Base-by-base conservation (phyloP, 2,797 vertebrate species). In the Rousettus madagascariensis region DNA sequence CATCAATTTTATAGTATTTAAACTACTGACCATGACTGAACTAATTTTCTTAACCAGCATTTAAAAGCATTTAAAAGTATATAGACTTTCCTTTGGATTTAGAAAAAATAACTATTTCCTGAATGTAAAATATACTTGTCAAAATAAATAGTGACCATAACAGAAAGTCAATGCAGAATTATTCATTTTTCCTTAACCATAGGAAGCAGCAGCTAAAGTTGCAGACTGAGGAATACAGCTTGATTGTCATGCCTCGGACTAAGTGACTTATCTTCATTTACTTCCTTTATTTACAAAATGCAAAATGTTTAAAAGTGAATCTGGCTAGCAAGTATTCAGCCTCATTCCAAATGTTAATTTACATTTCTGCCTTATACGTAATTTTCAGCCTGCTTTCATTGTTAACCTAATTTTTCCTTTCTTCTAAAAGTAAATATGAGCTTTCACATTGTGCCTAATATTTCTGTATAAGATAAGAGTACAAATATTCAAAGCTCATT, bases 301-400 rank as follows among this genome's bases (percentile, higher is more conserved):
- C 65, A 86, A 43, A 61, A 3, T 53, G 63, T 8, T 24, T 49
- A 49, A 89, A 88, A 72, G 24, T 65, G 36, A 77, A 49, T 49
- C 75, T 83, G 51, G 46, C n/a, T 49, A 51, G 43, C n/a, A 89
- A 41, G 43, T n/a, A 75, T 68, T 80, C 74, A 83, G 12, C 43
- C n/a, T 75, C 26, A 24, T 38, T 83, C 28, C 26, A 95, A 65
- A 74, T 51, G 88, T 88, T 92, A 86, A 96, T 87, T 79, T 63
- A 80, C 86, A 46, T 22, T 24, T 63, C 84, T 84, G 63, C 59
- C 36, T 92, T 74, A 49, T 24, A 49, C 9, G 57, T 71, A 59
- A 75, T 72, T 74, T 94, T 90, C 87, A 95, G 33, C 38, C 46
- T 90, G 46, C n/a, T 91, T 75, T 88, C 91, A 94, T 77, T 97